These are phyloP conservation scores for Vulpes lagopus DNA, from an alignment of 2,113 vertebrate genomes.

Conservation along the genomic window DNA sequence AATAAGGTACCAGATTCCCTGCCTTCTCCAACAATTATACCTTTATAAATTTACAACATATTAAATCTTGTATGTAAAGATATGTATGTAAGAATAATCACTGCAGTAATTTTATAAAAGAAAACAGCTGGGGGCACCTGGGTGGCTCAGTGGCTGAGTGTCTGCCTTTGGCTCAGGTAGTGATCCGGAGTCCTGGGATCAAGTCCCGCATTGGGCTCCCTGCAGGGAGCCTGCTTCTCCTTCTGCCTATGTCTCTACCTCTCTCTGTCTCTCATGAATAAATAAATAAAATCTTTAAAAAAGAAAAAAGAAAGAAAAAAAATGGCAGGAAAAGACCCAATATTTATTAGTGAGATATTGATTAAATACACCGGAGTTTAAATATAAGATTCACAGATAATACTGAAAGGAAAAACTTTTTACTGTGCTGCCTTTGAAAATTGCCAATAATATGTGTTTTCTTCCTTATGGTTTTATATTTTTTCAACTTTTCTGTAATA, in stretches of 20 bases:
- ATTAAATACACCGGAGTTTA: background rate
- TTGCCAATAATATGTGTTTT: background rate
- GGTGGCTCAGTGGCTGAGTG: too few relatives aligned
- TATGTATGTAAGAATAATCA: background rate
- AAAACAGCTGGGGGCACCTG: background rate
- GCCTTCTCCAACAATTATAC: background rate
- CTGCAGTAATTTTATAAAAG: background rate
- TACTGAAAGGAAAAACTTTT: background rate
- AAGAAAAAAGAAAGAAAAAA: background rate
- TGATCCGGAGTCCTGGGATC: too few relatives aligned
- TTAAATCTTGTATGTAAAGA: background rate
- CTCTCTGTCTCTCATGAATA: too few relatives aligned
- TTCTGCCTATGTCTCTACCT: too few relatives aligned
- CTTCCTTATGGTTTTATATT: background rate
- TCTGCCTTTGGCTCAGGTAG: too few relatives aligned
- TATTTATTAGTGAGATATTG: background rate
- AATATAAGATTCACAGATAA: background rate
- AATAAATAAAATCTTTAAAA: too few relatives aligned
- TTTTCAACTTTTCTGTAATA: conserved; percentile 6
- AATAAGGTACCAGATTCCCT: background rate
- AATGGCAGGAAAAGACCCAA: background rate
- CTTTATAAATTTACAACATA: background rate
- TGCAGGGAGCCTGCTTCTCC: too few relatives aligned
- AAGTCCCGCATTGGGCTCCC: too few relatives aligned
- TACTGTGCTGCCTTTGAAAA: background rate